A percentile compares a stretch with the other conserved stretches of the same genome.
phyloP scores from a whole-genome alignment of 30 jellyfish, hydroid and myxozoan genomes.

The Hydractinia echinata region DNA sequence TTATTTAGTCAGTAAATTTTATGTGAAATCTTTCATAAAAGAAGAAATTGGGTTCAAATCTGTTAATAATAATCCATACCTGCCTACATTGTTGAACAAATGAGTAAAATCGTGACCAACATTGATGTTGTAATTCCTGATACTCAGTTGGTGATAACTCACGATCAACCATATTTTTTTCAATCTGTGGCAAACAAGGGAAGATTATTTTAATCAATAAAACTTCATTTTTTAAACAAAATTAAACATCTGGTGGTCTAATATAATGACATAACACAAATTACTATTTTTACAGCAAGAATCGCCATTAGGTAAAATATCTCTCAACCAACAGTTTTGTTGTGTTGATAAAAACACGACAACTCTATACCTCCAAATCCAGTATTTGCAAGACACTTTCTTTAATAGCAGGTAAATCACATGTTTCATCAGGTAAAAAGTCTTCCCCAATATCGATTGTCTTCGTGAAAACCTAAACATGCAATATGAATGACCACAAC shows the following conservation, averaged over 20 bases:
- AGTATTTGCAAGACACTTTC: constrained; percentile 22
- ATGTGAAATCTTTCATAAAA: not conserved
- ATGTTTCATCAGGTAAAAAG: not conserved
- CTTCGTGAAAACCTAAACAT: not conserved
- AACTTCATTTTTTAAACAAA: not conserved
- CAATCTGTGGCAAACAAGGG: constrained; percentile 42
- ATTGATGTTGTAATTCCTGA: constrained; percentile 55
- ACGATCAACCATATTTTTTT: constrained; percentile 33
- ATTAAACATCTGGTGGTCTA: too few species aligned
- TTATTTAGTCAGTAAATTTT: not conserved
- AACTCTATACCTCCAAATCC: constrained; percentile 20
- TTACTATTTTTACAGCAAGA: too few species aligned
- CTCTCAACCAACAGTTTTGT: too few species aligned
- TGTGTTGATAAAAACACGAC: too few species aligned
- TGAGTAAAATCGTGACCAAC: constrained; percentile 87
- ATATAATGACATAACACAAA: too few species aligned
- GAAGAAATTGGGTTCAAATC: not conserved
- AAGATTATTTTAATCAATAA: not conserved
- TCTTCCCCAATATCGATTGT: constrained; percentile 16
- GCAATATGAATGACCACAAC: not conserved
- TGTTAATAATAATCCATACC: constrained; percentile 38
- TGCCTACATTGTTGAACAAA: constrained; percentile 71
- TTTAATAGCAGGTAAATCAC: not conserved
- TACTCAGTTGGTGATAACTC: constrained; percentile 58
- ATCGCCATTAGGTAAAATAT: too few species aligned